A percentile compares a stretch with the other conserved stretches of the same genome.
Evolutionary conservation across 2,797 vertebrate genomes (phyloP).

Genomic region (Sitta carolinensis): DNA sequence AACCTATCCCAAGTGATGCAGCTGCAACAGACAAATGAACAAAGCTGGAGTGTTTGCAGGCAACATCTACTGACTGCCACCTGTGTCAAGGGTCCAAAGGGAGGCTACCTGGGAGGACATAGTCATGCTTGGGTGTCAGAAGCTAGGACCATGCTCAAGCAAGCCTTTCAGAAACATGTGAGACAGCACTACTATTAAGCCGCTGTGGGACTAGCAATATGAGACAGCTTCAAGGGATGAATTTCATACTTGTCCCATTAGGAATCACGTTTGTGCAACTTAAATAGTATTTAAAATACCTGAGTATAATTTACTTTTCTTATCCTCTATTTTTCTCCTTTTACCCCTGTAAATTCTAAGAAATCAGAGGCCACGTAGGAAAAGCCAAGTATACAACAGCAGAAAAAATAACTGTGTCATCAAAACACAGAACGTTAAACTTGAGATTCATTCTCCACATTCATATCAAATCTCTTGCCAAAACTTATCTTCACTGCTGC

Average conservation of each 20-base stretch:
- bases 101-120: not conserved
- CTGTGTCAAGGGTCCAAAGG: not conserved
- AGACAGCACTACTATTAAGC: not conserved
- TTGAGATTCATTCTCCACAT: not conserved
- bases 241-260: not conserved
- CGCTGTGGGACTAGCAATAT: not conserved
- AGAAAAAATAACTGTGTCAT: not conserved
- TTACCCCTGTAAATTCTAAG: not conserved
- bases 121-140: not conserved
- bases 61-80: not conserved
- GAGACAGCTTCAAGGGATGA: not conserved
- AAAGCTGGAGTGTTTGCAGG: not conserved
- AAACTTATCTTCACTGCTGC: not conserved
- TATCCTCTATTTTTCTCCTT: not conserved
- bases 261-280: not conserved
- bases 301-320: not conserved
- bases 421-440: not conserved
- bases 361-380: not conserved
- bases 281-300: not conserved
- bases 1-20: not conserved
- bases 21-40: not conserved
- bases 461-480: not conserved
- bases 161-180: not conserved
- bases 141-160: not conserved
- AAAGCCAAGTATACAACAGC: not conserved